Percentiles rank a stretch among this genome's conserved stretches.
These are phyloP conservation scores for Thera obeliscata DNA, from an alignment of 2,888 invertebrate species.

Conservation along the genomic window DNA sequence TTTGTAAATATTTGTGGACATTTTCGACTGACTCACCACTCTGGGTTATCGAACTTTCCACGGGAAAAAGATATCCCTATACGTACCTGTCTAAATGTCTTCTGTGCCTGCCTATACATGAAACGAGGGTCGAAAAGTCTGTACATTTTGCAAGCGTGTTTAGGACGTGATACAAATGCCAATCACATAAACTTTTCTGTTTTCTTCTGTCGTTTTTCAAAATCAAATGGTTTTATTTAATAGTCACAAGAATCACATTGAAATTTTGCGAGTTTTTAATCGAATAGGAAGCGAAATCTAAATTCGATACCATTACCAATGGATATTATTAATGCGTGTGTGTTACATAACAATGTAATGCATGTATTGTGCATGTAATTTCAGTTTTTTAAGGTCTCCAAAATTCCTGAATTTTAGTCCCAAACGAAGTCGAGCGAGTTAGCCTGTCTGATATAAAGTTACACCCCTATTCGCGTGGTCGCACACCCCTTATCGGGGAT, in stretches of 20 bases:
- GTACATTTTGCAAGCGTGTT: neutral
- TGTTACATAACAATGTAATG: too few species aligned
- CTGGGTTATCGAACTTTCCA: conserved; percentile 16
- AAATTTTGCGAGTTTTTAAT: too few species aligned
- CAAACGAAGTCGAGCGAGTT: conserved; percentile 4
- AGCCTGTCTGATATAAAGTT: conserved; percentile 37
- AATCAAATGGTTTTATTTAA: too few species aligned
- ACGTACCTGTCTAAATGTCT: neutral
- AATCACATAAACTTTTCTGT: neutral
- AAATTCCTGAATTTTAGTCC: neutral
- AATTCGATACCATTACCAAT: too few species aligned
- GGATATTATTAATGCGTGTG: too few species aligned
- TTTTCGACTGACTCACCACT: conserved; percentile 53
- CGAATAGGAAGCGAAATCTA: too few species aligned
- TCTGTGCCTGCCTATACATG: neutral
- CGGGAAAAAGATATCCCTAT: conserved; percentile 5
- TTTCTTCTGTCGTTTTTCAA: too few species aligned
- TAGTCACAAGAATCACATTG: too few species aligned
- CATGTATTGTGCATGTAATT: too few species aligned
- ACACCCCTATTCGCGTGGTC: conserved; percentile 42
- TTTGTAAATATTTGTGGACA: conserved; percentile 49
- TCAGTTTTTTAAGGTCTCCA: neutral
- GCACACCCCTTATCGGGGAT: conserved; percentile 33
- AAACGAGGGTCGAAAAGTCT: neutral
- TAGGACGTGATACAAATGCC: neutral